Base-by-base conservation (phyloP, 2,113 vertebrate species). In the Bubo scandiacus region DNA sequence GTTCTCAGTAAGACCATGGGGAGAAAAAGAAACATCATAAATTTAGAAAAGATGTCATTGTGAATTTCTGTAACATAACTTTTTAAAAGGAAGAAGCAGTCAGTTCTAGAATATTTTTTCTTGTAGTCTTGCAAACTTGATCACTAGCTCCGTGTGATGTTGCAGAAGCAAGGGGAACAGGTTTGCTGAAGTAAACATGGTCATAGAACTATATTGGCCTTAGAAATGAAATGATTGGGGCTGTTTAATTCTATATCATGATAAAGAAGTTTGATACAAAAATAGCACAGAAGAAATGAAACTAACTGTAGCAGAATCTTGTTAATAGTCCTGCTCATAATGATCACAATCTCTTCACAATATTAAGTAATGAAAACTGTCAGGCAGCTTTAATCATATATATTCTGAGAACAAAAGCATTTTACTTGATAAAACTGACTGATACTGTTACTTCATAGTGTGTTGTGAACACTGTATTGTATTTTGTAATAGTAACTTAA, bases 141-240 rank as follows among this genome's bases (percentile, higher is more conserved):
- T 97, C 95, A 93, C 94, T 98, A 96, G 97, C 97, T 91, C 96
- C 97, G 94, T 81, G 62, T 96, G 80, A 71, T 90, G 77, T 96
- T 97, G 84, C 94, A 98, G 96, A 96, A 97, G 96, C 81, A 90
- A 97, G 97, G 94, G 97, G 55, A 98, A 97, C 91, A 97, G 81
- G 96, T 98, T 97, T 97, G 92, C 97, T 94, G 97, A 87, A 97
- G 75, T 86, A 97, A 97, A 73, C 21, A 34, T 96, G 86, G 80
- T 94, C 29, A 59, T 86, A 94, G 96, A 97, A 96, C 68, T 94
- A 36, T 89, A 91, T 67, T 92, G 59, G 52, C 85, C 93, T 86
- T 94, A 83, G 80, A 90, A 79, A 49, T 54, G 38, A 58, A 68
- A 87, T 83, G 26, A 57, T 32, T 84, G 27, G 55, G 97, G 66